Conservation (phyloP, 2,113 vertebrate genomes). For the Protomyctophum bolini region DNA sequence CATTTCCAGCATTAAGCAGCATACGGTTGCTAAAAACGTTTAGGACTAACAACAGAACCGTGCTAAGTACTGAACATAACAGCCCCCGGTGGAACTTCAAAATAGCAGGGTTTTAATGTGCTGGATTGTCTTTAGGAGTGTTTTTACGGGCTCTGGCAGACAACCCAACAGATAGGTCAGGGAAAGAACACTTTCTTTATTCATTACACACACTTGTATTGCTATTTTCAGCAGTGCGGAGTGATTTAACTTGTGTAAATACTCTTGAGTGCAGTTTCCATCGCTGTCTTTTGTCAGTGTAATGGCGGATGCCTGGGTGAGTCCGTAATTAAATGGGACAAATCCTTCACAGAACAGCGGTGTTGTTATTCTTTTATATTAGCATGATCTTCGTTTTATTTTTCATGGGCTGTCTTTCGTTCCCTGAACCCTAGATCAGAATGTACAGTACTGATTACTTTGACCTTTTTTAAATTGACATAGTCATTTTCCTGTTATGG, state of each 20-base stretch:
- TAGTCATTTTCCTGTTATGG: too few species aligned
- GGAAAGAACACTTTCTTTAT: conserved; percentile 45
- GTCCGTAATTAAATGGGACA: neutral
- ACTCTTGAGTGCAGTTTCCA: conserved; percentile 30
- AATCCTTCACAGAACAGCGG: neutral
- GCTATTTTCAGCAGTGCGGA: conserved; percentile 30
- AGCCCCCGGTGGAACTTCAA: conserved; percentile 42
- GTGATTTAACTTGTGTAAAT: conserved; percentile 32
- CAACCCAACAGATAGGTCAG: conserved; percentile 58
- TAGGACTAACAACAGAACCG: conserved; percentile 7
- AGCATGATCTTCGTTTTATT: too few species aligned
- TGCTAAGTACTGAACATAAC: conserved; percentile 32
- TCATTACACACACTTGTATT: conserved; percentile 37
- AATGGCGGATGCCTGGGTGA: neutral
- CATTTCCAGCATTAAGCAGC: neutral
- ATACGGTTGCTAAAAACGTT: neutral
- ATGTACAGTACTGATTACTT: too few species aligned
- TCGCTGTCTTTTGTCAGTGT: conserved; percentile 24
- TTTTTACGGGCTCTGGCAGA: conserved; percentile 47
- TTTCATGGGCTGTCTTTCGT: too few species aligned
- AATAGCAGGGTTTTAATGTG: conserved; percentile 27
- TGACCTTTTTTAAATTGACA: too few species aligned
- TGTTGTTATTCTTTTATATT: neutral
- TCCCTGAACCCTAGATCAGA: too few species aligned
- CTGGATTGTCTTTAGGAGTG: conserved; percentile 37